A percentile compares a stretch with the other conserved stretches of the same genome.
Conservation (phyloP, 2,113 vertebrate species). For the Numida meleagris region DNA sequence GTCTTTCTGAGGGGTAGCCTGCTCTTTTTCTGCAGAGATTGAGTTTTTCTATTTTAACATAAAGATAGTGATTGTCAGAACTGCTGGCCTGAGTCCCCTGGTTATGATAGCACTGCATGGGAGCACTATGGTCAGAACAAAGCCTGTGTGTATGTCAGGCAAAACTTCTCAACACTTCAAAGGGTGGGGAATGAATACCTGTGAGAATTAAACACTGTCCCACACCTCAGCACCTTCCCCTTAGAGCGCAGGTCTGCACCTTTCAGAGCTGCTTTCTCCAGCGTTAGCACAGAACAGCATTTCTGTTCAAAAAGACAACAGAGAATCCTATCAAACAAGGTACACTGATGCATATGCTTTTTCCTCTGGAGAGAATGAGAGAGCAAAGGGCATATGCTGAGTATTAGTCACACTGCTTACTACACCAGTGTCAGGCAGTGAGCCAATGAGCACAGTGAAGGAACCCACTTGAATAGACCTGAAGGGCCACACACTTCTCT, state of each 20-base stretch:
- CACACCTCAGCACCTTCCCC: not conserved
- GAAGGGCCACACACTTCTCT: not conserved
- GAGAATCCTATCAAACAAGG: not conserved
- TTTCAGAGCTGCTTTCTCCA: not conserved
- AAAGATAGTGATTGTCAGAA: not conserved
- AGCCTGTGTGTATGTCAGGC: not conserved
- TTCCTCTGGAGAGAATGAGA: constrained; percentile 26
- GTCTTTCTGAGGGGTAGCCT: not conserved
- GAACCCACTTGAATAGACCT: not conserved
- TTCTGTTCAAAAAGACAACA: not conserved
- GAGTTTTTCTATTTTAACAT: not conserved
- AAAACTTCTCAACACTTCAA: not conserved
- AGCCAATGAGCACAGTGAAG: not conserved
- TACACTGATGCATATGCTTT: not conserved
- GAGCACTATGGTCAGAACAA: not conserved
- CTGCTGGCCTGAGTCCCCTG: not conserved
- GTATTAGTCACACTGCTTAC: constrained; percentile 31
- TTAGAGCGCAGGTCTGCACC: not conserved
- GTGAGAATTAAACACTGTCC: not conserved
- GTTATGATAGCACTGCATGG: accelerated
- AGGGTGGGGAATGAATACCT: not conserved
- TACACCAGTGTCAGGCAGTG: not conserved
- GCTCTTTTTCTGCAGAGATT: not conserved
- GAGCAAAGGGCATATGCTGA: constrained; percentile 30
- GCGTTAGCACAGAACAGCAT: not conserved